phyloP scores from a whole-genome alignment of 2,797 vertebrate species.

The Lagocephalus sceleratus region DNA sequence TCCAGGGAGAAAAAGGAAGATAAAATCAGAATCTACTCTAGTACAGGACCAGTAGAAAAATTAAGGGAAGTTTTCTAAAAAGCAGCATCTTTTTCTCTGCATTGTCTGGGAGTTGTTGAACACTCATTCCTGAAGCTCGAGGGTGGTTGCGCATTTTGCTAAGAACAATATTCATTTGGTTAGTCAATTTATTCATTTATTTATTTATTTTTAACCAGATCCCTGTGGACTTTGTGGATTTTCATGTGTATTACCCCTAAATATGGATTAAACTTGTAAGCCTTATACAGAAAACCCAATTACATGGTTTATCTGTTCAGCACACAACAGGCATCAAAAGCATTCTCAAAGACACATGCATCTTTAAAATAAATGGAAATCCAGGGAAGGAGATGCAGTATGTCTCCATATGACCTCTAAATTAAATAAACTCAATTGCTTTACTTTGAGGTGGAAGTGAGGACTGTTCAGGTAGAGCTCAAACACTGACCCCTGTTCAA shows the following conservation, averaged over 20 bases:
- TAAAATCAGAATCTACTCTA: no score
- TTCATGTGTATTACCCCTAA: constrained; percentile 6
- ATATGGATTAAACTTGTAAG: constrained; percentile 42
- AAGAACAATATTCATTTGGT: constrained; percentile 37
- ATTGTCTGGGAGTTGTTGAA: constrained; percentile 26
- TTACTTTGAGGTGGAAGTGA: not conserved
- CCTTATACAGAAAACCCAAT: constrained; percentile 19
- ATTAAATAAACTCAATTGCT: constrained; percentile 2
- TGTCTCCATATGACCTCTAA: not conserved
- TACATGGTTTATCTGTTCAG: constrained; percentile 22
- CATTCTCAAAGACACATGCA: not conserved
- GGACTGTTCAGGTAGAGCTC: constrained; percentile 15
- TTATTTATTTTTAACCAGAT: constrained; percentile 13
- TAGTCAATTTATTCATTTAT: constrained; percentile 15
- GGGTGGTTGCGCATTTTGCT: constrained; percentile 26
- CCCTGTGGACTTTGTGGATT: constrained; percentile 18
- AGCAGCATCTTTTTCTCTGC: constrained; percentile 3
- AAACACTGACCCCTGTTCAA: constrained; percentile 11
- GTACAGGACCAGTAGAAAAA: not conserved
- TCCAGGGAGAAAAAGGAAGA: no score
- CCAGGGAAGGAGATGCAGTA: not conserved
- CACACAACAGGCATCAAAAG: constrained; percentile 5
- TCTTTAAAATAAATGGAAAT: not conserved
- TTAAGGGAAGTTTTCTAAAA: constrained; percentile 21
- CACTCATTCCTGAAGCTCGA: constrained; percentile 27